Evolutionary conservation across 2,113 vertebrate genomes (phyloP), one percentile per base, ranked within the genome.

Genomic region (Bufo gargarizans): DNA sequence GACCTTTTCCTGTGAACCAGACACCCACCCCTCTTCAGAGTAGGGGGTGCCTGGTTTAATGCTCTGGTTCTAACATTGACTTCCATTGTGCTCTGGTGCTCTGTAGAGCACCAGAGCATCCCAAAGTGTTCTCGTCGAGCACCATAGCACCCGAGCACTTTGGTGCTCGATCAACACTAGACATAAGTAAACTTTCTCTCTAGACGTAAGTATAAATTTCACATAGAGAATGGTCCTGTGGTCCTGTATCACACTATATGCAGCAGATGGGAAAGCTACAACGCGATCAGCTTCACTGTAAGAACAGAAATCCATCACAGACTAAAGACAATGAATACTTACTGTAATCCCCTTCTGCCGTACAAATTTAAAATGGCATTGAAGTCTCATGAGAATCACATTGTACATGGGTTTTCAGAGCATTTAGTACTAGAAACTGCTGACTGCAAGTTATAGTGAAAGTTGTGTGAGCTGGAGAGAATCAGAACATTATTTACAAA

Each of bases 321-420:
- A 56, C 86, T 76, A 82, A 88, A 88, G 86, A 88, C 86, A 82
- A 74, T 82, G 86, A 82, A 88, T 88, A 61, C 86, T 88, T 82
- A 87, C 65, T 72, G 65, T 87, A 88, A 88, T 88, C 86, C 86
- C 86, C 86, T 82, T 88, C 86, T 88, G 86, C 67, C 79, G 16
- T 78, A 88, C 86, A 88, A 88, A 82, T 86, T 63, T 86, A 86
- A 86, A 67, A 69, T 80, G 58, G 77, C 61, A 79, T 80, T 81
- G 67, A 81, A 87, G 86, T 87, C 77, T 87, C 47, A 74, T 88
- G 10, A 74, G 82, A 88, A 74, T 88, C 61, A 74, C 19, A 82
- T 82, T 82, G 67, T 82, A 82, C 69, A 88, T 76, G 79, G 69
- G 67, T 88, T 82, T 88, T 12, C 79, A 76, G 69, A 82, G 79